Conservation (phyloP, 64 coral and sea anemone genomes). For the Porites lutea region DNA sequence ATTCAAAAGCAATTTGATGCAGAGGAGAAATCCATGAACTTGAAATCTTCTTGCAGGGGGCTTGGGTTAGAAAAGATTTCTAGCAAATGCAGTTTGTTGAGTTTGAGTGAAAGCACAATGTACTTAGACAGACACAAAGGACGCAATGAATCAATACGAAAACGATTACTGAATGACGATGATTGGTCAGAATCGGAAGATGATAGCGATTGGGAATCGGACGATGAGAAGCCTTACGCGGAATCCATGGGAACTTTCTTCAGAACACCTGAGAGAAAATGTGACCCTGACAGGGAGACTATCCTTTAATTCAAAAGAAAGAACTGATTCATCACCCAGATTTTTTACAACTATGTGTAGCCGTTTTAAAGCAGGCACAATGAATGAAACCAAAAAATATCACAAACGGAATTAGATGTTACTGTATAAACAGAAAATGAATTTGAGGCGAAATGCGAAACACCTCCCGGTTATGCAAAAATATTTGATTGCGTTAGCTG, state of each 20-base stretch:
- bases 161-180: not conserved
- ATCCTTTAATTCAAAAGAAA: not conserved
- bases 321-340: no score
- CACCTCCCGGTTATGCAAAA: no score
- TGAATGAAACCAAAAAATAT: no score
- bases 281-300: not conserved
- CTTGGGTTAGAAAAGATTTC: slow-evolving; percentile 30
- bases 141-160: not conserved
- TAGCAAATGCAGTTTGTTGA: slow-evolving; percentile 36
- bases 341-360: no score
- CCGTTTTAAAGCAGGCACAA: no score
- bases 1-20: slow-evolving; percentile 3
- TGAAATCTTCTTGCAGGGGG: not conserved
- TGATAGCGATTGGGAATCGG: not conserved
- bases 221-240: not conserved
- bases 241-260: slow-evolving; percentile 10
- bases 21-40: not conserved
- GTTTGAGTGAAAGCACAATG: slow-evolving; percentile 50
- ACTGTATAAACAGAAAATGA: no score
- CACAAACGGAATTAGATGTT: no score
- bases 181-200: not conserved
- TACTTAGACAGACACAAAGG: slow-evolving; percentile 2
- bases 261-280: not conserved
- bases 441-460: no score
- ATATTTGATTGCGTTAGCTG: no score